Conservation (phyloP, 2,888 invertebrate genomes). For the Bedellia somnulentella region DNA sequence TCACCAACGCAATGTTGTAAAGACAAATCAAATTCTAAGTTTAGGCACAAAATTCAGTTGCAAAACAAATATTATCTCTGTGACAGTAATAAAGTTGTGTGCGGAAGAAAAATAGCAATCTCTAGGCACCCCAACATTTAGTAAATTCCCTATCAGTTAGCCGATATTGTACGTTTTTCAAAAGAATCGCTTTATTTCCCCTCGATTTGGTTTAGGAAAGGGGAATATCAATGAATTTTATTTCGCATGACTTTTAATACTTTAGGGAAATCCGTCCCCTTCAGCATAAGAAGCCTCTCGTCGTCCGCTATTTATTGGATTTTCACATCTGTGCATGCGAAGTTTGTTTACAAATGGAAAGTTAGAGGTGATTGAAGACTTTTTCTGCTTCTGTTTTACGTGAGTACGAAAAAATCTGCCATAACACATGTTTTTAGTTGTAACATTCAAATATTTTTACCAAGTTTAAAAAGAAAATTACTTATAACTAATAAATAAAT, state of each 20-base stretch:
- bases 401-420: too few species aligned
- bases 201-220: conserved; percentile 18
- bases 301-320: conserved; percentile 47
- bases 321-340: conserved; percentile 44
- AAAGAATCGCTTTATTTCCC: too few species aligned
- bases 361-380: conserved; percentile 31
- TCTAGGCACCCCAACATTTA: too few species aligned
- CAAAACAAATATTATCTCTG: too few species aligned
- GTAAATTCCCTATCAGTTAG: too few species aligned
- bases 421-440: conserved; percentile 2
- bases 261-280: conserved; percentile 43
- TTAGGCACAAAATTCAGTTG: too few species aligned
- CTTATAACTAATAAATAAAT: not conserved
- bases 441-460: not conserved
- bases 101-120: too few species aligned
- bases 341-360: conserved; percentile 44
- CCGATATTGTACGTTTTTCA: too few species aligned
- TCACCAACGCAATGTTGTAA: too few species aligned
- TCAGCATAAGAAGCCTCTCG: conserved; percentile 21
- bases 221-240: conserved; percentile 48
- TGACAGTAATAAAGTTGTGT: too few species aligned
- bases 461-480: not conserved
- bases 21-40: too few species aligned
- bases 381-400: conserved; percentile 9
- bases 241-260: conserved; percentile 40